These are phyloP conservation scores for Mesochorus sp. DNA, from an alignment of 2,888 invertebrate genomes.

Conservation along the genomic window DNA sequence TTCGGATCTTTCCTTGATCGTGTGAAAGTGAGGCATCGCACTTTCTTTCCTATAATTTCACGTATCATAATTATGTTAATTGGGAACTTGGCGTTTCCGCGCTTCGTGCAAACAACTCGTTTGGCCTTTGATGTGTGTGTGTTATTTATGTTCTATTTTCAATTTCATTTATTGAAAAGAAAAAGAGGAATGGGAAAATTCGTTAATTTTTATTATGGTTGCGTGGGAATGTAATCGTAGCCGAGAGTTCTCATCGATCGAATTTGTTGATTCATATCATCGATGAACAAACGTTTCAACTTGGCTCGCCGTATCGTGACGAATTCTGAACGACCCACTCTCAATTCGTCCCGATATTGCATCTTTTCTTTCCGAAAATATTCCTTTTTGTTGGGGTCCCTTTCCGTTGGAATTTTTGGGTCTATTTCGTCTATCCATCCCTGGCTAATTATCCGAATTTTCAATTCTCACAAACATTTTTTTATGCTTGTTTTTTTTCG, in stretches of 20 bases:
- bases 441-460: constrained; percentile 40
- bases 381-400: constrained; percentile 34
- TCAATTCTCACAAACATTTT: background rate
- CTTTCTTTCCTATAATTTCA: background rate
- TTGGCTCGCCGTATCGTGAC: constrained; percentile 62
- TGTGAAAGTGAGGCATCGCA: background rate
- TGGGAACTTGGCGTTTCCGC: background rate
- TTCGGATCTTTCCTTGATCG: no score
- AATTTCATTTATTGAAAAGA: background rate
- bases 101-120: no score
- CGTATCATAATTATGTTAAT: background rate
- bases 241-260: constrained; percentile 66
- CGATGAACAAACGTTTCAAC: constrained; percentile 59
- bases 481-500: background rate
- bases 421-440: constrained; percentile 32
- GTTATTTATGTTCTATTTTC: background rate
- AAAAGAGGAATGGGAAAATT: constrained; percentile 41
- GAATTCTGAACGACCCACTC: constrained; percentile 55
- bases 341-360: constrained; percentile 56
- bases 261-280: constrained; percentile 63
- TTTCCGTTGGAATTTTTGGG: constrained; percentile 21
- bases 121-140: no score
- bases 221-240: constrained; percentile 70
- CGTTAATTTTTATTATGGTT: constrained; percentile 63
- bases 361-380: constrained; percentile 56